A percentile compares a stretch with the other conserved stretches of the same genome.
phyloP scores from a whole-genome alignment of 2,888 invertebrate genomes.

The Pristionchus entomophagus region DNA sequence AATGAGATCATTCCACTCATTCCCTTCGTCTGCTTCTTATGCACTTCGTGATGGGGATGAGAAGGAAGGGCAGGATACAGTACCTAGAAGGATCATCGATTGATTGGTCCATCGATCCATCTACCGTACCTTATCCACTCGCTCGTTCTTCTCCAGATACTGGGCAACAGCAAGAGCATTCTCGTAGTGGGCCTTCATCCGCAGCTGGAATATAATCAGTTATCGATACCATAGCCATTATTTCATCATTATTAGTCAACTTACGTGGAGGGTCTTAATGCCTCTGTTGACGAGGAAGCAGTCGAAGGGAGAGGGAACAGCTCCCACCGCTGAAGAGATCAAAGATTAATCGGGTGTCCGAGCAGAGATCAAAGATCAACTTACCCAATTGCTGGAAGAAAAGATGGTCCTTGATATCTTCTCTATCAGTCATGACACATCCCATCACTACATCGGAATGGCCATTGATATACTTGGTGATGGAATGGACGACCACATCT shows the following conservation, averaged over 20 bases:
- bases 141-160: slow-evolving; percentile 86
- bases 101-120: slow-evolving; percentile 84
- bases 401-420: slow-evolving; percentile 84
- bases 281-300: slow-evolving; percentile 91
- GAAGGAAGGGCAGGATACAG: slow-evolving; percentile 82
- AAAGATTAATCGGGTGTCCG: background rate
- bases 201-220: slow-evolving; percentile 84
- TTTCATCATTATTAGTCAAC: background rate
- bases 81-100: slow-evolving; percentile 54
- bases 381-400: slow-evolving; percentile 80
- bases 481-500: slow-evolving; percentile 90
- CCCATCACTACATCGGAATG: slow-evolving; percentile 98
- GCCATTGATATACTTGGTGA: slow-evolving; percentile 98
- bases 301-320: slow-evolving; percentile 96
- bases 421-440: slow-evolving; percentile 85
- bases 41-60: slow-evolving; percentile 89
- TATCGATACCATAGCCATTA: background rate
- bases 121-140: slow-evolving; percentile 83
- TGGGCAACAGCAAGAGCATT: slow-evolving; percentile 87
- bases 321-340: slow-evolving; percentile 85
- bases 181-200: slow-evolving; percentile 91
- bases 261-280: slow-evolving; percentile 86
- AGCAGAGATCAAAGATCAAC: background rate
- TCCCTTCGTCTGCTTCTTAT: slow-evolving; percentile 86
- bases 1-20: slow-evolving; percentile 94